A percentile compares a stretch with the other conserved stretches of the same genome.
Conservation (phyloP, 2,888 invertebrate species). For the Lordiphosa fenestrarum region DNA sequence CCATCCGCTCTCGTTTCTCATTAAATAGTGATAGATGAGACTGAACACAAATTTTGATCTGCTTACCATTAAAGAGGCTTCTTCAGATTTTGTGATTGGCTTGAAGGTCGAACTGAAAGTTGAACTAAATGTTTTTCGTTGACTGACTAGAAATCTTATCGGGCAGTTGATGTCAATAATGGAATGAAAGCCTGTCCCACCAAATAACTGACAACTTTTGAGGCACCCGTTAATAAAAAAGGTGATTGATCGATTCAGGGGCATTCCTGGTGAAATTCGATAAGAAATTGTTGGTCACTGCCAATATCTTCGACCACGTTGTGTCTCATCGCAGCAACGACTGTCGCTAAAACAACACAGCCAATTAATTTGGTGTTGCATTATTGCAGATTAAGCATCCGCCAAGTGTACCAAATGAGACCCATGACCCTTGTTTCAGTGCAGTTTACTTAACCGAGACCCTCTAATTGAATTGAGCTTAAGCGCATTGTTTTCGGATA, state of each 20-base stretch:
- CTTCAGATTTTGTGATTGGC: no score
- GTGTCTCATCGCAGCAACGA: slow-evolving; percentile 1
- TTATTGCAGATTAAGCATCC: slow-evolving; percentile 37
- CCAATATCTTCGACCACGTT: background rate
- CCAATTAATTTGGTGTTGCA: slow-evolving; percentile 31
- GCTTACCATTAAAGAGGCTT: no score
- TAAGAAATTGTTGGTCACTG: slow-evolving; percentile 5
- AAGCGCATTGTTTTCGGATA: slow-evolving; percentile 24
- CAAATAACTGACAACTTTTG: slow-evolving; percentile 6
- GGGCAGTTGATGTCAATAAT: background rate
- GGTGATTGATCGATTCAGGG: slow-evolving; percentile 15
- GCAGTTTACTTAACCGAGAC: slow-evolving; percentile 6
- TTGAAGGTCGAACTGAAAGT: no score
- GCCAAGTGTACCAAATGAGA: slow-evolving; percentile 21
- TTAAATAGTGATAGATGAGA: no score
- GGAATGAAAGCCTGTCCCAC: background rate
- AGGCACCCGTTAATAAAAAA: background rate
- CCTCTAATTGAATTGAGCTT: slow-evolving; percentile 25
- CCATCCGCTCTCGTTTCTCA: no score
- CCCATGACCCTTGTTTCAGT: slow-evolving; percentile 4
- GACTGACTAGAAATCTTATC: slow-evolving; percentile 1
- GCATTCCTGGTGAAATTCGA: background rate
- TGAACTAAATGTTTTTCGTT: no score
- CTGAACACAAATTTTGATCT: no score
- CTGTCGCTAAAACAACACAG: slow-evolving; percentile 20